phyloP scores from a whole-genome alignment of 2,797 vertebrate genomes.

The Cynopterus sphinx region DNA sequence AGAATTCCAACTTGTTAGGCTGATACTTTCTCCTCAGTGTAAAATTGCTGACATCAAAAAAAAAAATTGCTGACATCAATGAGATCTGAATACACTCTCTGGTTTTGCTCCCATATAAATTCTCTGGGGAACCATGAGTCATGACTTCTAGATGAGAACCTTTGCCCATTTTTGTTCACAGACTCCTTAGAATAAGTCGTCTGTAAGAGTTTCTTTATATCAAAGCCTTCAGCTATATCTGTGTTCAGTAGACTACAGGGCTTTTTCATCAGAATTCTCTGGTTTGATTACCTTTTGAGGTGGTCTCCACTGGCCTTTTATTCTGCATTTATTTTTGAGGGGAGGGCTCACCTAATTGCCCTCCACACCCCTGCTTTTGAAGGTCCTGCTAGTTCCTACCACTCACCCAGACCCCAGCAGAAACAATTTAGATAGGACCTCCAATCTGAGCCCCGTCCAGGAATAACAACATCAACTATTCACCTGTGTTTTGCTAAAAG shows the following conservation, averaged over 20 bases:
- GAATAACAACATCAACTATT: neutral
- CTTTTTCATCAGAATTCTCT: constrained; percentile 32
- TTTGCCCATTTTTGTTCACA: constrained; percentile 46
- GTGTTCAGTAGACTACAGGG: neutral
- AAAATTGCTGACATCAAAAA: constrained; percentile 45
- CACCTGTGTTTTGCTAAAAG: neutral
- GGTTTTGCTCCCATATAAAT: constrained; percentile 38
- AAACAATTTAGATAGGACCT: neutral
- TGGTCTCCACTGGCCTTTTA: neutral
- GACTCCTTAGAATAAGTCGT: constrained; percentile 1
- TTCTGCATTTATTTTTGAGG: neutral
- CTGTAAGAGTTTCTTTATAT: neutral
- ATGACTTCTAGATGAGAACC: constrained; percentile 47
- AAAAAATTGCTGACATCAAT: constrained; percentile 42
- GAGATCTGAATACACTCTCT: constrained; percentile 37
- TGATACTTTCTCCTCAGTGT: constrained; percentile 39
- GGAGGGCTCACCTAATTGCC: neutral
- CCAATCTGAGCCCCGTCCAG: neutral
- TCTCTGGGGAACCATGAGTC: constrained; percentile 53
- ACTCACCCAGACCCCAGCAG: neutral
- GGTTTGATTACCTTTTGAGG: neutral
- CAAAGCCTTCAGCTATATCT: neutral
- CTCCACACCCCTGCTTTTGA: neutral
- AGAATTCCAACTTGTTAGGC: constrained; percentile 46
- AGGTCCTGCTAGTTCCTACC: neutral